Conservation (phyloP, 1,140 invertebrate species). For the Anagrus nilaparvatae region DNA sequence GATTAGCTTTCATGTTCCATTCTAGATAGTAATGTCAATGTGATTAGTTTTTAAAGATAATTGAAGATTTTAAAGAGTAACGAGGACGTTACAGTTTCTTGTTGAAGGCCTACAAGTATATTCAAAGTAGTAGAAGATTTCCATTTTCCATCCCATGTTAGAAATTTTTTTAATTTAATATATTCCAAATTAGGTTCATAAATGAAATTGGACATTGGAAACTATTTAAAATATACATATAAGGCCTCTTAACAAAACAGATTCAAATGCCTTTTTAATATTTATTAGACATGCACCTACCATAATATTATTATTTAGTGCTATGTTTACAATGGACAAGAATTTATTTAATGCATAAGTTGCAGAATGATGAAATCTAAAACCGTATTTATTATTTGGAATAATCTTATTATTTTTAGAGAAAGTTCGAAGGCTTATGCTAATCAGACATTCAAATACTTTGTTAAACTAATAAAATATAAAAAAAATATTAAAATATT, state of each 20-base stretch:
- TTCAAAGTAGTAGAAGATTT: background rate
- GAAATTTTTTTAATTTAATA: slow-evolving; percentile 8
- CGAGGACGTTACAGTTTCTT: slow-evolving; percentile 17
- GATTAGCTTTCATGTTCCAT: slow-evolving; percentile 19
- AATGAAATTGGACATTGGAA: slow-evolving; percentile 8
- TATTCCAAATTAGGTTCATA: slow-evolving; percentile 13
- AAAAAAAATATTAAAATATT: background rate
- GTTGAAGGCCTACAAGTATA: slow-evolving; percentile 8
- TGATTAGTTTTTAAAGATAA: slow-evolving; percentile 4
- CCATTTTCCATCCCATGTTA: background rate
- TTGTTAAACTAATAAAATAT: background rate
- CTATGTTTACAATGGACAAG: slow-evolving; percentile 1
- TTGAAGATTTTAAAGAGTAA: slow-evolving; percentile 17
- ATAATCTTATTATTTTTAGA: slow-evolving; percentile 17
- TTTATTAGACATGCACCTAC: slow-evolving; percentile 23
- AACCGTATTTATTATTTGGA: slow-evolving; percentile 17
- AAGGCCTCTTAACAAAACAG: slow-evolving; percentile 24
- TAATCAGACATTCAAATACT: background rate
- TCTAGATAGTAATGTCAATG: slow-evolving; percentile 7
- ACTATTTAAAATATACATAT: slow-evolving; percentile 19
- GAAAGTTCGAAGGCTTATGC: no score
- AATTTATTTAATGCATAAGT: slow-evolving; percentile 13
- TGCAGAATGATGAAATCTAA: slow-evolving; percentile 10
- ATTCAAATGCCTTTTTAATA: slow-evolving; percentile 27
- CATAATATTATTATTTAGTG: slow-evolving; percentile 13